Evolutionary conservation across 2,888 invertebrate genomes (phyloP).

Genomic region (Falcaria lacertinaria): DNA sequence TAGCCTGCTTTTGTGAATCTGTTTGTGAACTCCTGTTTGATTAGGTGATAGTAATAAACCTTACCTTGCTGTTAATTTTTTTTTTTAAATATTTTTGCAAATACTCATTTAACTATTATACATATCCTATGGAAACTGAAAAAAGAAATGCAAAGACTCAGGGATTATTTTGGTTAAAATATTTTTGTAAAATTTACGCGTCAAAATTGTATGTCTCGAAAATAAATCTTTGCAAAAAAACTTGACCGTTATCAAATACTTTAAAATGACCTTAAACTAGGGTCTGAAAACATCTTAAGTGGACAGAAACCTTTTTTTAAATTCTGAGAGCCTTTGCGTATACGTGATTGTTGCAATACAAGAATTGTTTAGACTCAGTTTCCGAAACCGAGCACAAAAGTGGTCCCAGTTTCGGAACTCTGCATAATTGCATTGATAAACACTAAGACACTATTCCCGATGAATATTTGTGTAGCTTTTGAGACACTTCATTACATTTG

Average conservation of each 20-base stretch:
- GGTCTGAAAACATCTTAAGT: not conserved
- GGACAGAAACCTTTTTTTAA: slow-evolving; percentile 12
- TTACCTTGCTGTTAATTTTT: slow-evolving; percentile 7
- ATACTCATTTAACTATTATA: not conserved
- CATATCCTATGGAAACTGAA: slow-evolving; percentile 13
- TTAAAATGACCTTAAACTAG: slow-evolving; percentile 27
- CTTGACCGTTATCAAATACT: slow-evolving; percentile 24
- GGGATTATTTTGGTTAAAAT: slow-evolving; percentile 10
- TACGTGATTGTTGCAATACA: not conserved
- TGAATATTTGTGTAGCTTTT: slow-evolving; percentile 16
- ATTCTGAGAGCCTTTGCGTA: not conserved
- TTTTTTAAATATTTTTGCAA: slow-evolving; percentile 2
- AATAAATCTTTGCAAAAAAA: slow-evolving; percentile 25
- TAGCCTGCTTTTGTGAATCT: slow-evolving; percentile 44
- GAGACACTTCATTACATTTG: slow-evolving; percentile 5
- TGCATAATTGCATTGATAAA: not conserved
- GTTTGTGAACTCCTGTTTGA: slow-evolving; percentile 60
- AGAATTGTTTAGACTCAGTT: not conserved
- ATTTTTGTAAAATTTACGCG: slow-evolving; percentile 11
- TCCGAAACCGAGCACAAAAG: not conserved
- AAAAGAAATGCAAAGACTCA: slow-evolving; percentile 11
- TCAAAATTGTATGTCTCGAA: slow-evolving; percentile 15
- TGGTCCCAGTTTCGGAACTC: not conserved
- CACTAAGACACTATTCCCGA: slow-evolving; percentile 6
- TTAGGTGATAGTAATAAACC: slow-evolving; percentile 25